Evolutionary conservation across 2,888 invertebrate genomes (phyloP), one percentile per base, ranked within the genome.

Genomic region (Orchestes rusci): DNA sequence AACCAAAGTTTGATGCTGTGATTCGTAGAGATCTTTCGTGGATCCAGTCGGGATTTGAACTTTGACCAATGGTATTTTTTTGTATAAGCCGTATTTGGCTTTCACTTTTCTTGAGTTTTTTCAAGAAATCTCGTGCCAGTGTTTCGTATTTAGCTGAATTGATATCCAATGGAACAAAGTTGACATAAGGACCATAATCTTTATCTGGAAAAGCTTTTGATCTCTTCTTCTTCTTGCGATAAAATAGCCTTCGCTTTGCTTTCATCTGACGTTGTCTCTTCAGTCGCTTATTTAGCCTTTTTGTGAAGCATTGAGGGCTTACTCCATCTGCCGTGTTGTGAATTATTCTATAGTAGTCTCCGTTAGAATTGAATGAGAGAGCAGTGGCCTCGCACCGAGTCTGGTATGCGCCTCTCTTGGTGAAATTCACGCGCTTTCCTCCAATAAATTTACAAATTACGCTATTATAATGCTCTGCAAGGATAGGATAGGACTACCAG

Each of bases 401-500:
- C 54, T 59, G 52, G 44, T 64, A 67, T 2, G 56, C 56, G 8
- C 58, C 44, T 41, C 47, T 54, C 39, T 50, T 33, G 4, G 56
- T 30, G 50, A 55, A 59, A 49, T 66, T 63, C 5, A 60, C 55
- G 42, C 39, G 10, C 61, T 42, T 55, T 64, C 66, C 3, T 63
- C 65, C 3, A 61, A 60, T 13, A 58, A 53, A 59, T 52, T 61
- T 60, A 4, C 59, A 57, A 3, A 63, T 54, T 3, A 59, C 48
- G 12, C 52, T 53, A 40, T 62, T 61, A 36, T 55, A 64, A 12
- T 45, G 36, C 52, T 63, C 62, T 2, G 61, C 60, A 4, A 16
- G 19, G 8, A 27, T 37, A 23, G 10, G 5, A 23, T 23, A 10
- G 10, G 23, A 23, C 23, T 23, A 10, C 23, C 10, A 23, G 23